Evolutionary conservation across 1,140 invertebrate species (phyloP).

Genomic region (Dendroctonus valens): DNA sequence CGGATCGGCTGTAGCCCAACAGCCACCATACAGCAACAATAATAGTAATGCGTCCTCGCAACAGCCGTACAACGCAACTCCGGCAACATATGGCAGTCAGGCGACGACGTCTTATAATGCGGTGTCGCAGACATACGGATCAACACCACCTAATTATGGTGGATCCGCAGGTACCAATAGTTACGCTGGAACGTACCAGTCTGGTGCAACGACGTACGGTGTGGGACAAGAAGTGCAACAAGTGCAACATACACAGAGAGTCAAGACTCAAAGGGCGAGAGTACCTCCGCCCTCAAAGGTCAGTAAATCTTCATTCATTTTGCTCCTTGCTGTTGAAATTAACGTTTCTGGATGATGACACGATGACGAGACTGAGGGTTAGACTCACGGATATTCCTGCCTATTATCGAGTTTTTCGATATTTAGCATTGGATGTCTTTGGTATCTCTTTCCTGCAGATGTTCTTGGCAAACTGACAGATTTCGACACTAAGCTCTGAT

Average conservation of each 20-base stretch:
- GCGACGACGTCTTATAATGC: conserved; percentile 16
- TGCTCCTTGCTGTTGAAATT: neutral
- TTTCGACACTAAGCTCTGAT: neutral
- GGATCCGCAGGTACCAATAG: conserved; percentile 25
- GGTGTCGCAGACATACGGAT: conserved; percentile 22
- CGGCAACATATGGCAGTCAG: conserved; percentile 9
- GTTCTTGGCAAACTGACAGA: conserved; percentile 16
- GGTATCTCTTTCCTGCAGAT: neutral
- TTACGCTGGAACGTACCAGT: conserved; percentile 36
- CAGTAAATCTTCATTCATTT: neutral
- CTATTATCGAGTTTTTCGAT: conserved; percentile 23
- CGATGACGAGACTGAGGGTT: conserved; percentile 30
- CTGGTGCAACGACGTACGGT: conserved; percentile 36
- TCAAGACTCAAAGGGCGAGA: conserved; percentile 73
- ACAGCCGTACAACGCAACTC: conserved; percentile 2
- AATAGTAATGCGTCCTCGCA: conserved; percentile 32
- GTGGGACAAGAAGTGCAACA: conserved; percentile 41
- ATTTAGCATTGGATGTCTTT: neutral
- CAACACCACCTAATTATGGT: conserved; percentile 18
- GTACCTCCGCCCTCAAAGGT: conserved; percentile 88
- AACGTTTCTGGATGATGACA: conserved; percentile 8
- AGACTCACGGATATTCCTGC: neutral
- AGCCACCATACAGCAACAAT: conserved; percentile 26
- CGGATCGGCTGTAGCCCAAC: conserved; percentile 4
- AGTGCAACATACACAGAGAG: conserved; percentile 57